These are phyloP conservation scores for Limonius californicus DNA, from an alignment of 1,140 invertebrate genomes.

Conservation along the genomic window DNA sequence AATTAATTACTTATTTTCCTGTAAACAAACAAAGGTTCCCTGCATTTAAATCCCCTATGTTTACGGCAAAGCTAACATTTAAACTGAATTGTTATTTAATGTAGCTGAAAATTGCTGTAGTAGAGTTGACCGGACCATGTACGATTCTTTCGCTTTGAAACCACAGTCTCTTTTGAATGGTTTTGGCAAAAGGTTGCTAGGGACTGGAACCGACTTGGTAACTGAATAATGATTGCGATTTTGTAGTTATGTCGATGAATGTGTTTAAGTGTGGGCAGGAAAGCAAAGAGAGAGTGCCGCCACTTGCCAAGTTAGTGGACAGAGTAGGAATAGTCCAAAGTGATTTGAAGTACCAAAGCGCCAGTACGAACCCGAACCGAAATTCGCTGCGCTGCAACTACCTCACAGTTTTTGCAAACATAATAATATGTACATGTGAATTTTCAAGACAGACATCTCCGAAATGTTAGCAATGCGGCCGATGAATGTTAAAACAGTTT, in stretches of 20 bases:
- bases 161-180: not conserved
- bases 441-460: not conserved
- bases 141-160: not conserved
- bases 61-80: no score
- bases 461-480: not conserved
- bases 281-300: not conserved
- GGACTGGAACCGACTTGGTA: constrained; percentile 42
- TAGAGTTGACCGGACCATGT: no score
- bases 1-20: no score
- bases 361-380: constrained; percentile 46
- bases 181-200: not conserved
- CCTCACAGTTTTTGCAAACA: not conserved
- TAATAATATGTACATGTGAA: no score
- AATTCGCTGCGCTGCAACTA: constrained; percentile 21
- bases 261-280: not conserved
- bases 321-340: not conserved
- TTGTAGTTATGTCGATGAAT: not conserved
- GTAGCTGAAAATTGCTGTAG: no score
- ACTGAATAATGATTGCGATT: not conserved
- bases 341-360: constrained; percentile 38
- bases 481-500: constrained; percentile 24
- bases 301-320: constrained; percentile 2
- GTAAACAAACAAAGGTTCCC: no score
- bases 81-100: no score
- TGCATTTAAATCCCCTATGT: no score